These are phyloP conservation scores for Vipera ursinii DNA, from an alignment of 2,797 vertebrate genomes.

Conservation along the genomic window DNA sequence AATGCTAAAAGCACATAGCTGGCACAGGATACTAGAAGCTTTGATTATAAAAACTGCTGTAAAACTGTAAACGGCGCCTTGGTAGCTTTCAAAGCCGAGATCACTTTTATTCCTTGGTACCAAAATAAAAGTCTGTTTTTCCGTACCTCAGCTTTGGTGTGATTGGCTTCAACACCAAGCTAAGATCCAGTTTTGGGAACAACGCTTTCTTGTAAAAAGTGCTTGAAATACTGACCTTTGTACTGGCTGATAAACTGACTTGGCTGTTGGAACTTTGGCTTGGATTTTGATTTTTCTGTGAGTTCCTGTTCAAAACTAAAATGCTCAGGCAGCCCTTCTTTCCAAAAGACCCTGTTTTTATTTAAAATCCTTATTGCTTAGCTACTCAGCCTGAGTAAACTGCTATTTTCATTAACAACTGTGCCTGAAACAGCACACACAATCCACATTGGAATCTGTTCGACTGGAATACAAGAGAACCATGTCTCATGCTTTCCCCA, in stretches of 20 bases:
- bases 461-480: not conserved
- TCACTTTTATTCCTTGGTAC: too few species aligned
- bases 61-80: too few species aligned
- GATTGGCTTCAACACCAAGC: too few species aligned
- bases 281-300: not conserved
- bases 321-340: not conserved
- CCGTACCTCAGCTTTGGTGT: too few species aligned
- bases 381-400: not conserved
- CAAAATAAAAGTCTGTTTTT: too few species aligned
- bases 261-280: not conserved
- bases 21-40: too few species aligned
- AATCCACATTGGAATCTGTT: not conserved
- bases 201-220: not conserved
- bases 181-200: too few species aligned
- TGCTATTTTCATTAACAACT: not conserved
- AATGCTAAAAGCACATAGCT: too few species aligned
- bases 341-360: not conserved
- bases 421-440: not conserved
- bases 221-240: not conserved
- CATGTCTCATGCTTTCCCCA: too few species aligned
- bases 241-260: not conserved
- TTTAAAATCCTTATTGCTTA: not conserved
- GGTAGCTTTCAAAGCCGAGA: too few species aligned
- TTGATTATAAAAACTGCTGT: too few species aligned
- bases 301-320: not conserved